These are phyloP conservation scores for Hecatera dysodea DNA, from an alignment of 2,888 invertebrate species.

Conservation along the genomic window DNA sequence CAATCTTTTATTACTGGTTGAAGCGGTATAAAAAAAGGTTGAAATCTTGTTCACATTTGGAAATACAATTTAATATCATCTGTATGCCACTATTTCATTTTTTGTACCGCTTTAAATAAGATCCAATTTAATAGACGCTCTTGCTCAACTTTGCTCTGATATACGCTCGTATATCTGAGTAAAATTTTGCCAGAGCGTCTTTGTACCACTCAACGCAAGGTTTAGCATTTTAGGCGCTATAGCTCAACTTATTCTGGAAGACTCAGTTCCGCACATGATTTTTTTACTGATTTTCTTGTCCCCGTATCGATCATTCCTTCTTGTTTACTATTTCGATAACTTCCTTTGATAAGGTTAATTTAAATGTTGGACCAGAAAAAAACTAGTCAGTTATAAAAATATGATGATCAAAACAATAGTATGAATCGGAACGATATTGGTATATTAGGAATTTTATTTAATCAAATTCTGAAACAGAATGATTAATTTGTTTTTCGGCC, in stretches of 20 bases:
- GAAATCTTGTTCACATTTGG: conserved; percentile 10
- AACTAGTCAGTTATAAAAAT: neutral
- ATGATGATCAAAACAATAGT: conserved; percentile 28
- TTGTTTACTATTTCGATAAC: neutral
- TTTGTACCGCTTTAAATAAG: conserved; percentile 12
- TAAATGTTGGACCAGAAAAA: neutral
- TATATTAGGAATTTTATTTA: conserved; percentile 14
- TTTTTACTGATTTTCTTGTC: neutral
- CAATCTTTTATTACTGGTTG: conserved; percentile 19
- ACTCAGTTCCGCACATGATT: neutral
- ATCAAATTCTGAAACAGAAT: conserved; percentile 22
- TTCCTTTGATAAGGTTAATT: neutral
- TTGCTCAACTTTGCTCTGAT: conserved; percentile 26
- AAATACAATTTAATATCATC: neutral
- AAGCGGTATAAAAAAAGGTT: conserved; percentile 9
- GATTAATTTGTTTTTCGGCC: conserved; percentile 19
- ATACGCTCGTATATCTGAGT: no score
- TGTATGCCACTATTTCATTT: conserved; percentile 22
- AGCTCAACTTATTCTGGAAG: conserved; percentile 20
- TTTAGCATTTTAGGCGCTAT: neutral
- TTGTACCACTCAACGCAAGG: conserved; percentile 6
- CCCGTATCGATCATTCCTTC: conserved; percentile 12
- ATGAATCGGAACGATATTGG: conserved; percentile 29
- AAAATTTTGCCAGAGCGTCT: neutral
- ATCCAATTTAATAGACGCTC: neutral